A percentile compares a stretch with the other conserved stretches of the same genome.
phyloP scores from a whole-genome alignment of 2,888 invertebrate species.

The Eupithecia abbreviata region DNA sequence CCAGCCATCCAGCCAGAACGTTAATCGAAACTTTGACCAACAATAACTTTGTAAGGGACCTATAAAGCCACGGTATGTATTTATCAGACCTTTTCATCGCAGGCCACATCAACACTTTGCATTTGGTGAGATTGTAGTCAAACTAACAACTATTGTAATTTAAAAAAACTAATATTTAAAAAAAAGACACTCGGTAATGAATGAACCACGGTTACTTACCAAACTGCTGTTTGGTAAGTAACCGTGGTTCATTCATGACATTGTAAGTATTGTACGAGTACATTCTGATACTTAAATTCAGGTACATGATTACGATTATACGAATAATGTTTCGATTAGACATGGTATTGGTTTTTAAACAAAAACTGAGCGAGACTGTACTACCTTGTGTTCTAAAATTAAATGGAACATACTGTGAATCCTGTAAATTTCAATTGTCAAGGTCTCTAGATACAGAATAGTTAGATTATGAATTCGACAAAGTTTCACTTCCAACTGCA shows the following conservation, averaged over 20 bases:
- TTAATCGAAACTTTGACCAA: slow-evolving; percentile 49
- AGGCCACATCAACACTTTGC: too few species aligned
- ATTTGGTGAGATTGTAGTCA: too few species aligned
- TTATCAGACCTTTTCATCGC: background rate
- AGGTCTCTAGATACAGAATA: background rate
- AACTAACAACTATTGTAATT: too few species aligned
- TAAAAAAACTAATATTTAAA: too few species aligned
- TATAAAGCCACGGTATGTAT: background rate
- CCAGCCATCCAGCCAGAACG: background rate
- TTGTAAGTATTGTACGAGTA: too few species aligned
- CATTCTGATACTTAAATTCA: too few species aligned
- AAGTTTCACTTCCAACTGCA: slow-evolving; percentile 21
- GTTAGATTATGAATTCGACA: too few species aligned
- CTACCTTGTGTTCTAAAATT: background rate
- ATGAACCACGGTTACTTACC: too few species aligned
- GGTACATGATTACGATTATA: background rate
- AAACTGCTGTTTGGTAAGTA: too few species aligned
- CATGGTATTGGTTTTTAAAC: background rate
- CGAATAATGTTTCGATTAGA: background rate
- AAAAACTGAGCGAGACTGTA: background rate
- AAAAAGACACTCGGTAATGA: too few species aligned
- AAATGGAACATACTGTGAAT: too few species aligned
- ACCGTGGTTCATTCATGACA: too few species aligned
- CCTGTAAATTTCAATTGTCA: background rate
- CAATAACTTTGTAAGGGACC: slow-evolving; percentile 26